Evolutionary conservation across 1,140 invertebrate species (phyloP).

Genomic region (Schlechtendalia chinensis): DNA sequence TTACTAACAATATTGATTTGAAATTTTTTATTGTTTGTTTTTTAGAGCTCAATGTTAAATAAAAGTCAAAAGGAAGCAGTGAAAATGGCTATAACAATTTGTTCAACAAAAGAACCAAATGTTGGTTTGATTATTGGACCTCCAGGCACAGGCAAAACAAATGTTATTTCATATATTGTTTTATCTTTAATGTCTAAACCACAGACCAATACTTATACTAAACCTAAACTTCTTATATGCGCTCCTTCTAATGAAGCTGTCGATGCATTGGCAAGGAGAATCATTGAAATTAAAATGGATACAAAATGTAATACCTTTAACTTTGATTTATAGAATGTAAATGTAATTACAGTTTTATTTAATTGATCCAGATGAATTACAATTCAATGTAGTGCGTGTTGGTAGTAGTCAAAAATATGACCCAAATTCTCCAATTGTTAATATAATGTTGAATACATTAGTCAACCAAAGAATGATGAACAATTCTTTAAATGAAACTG

Average conservation of each 20-base stretch:
- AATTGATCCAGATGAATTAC: background rate
- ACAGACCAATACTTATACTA: background rate
- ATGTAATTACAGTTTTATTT: background rate
- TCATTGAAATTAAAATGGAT: slow-evolving; percentile 32
- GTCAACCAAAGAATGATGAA: slow-evolving; percentile 27
- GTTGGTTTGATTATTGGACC: slow-evolving; percentile 44
- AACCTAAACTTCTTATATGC: slow-evolving; percentile 33
- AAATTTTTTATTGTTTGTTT: background rate
- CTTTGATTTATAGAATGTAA: background rate
- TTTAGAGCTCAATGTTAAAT: slow-evolving; percentile 25
- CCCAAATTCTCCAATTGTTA: background rate
- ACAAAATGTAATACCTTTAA: background rate
- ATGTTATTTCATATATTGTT: slow-evolving; percentile 32
- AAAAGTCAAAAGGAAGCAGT: slow-evolving; percentile 36
- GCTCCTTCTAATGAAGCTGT: slow-evolving; percentile 47
- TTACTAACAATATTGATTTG: background rate
- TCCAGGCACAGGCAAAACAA: slow-evolving; percentile 36
- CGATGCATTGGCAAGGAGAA: slow-evolving; percentile 17
- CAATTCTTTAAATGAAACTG: background rate
- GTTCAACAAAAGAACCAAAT: slow-evolving; percentile 13
- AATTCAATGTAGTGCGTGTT: slow-evolving; percentile 26
- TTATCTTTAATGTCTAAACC: slow-evolving; percentile 14
- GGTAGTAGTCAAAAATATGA: slow-evolving; percentile 33
- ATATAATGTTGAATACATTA: slow-evolving; percentile 22
- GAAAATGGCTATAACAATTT: slow-evolving; percentile 39